Evolutionary conservation across 1,140 invertebrate species (phyloP).

Genomic region (Harpegnathos saltator): DNA sequence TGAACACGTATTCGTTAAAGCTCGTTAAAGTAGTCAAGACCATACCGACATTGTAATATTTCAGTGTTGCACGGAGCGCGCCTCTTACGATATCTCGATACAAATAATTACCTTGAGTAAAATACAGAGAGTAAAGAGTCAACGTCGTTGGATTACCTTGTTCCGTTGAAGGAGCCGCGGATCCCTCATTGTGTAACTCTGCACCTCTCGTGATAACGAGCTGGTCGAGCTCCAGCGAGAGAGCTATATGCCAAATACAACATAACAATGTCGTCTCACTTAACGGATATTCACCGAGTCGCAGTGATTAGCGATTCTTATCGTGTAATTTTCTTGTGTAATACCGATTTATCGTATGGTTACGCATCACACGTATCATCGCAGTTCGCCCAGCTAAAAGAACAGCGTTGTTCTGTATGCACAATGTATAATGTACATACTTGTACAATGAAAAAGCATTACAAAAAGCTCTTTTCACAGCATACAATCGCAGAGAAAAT

Average conservation of each 20-base stretch:
- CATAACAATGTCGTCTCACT: slow-evolving; percentile 84
- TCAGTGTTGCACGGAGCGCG: background rate
- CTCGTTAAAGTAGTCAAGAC: background rate
- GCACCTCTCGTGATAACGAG: slow-evolving; percentile 88
- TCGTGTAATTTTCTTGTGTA: slow-evolving; percentile 56
- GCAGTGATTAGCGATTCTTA: slow-evolving; percentile 62
- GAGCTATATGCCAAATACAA: slow-evolving; percentile 87
- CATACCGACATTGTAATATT: slow-evolving; percentile 4
- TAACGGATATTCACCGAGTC: slow-evolving; percentile 74
- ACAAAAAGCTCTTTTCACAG: background rate
- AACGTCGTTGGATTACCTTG: slow-evolving; percentile 81
- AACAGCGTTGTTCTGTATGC: background rate
- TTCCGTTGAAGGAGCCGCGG: slow-evolving; percentile 82
- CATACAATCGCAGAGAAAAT: slow-evolving; percentile 28
- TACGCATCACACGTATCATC: slow-evolving; percentile 9
- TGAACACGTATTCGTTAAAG: slow-evolving; percentile 27
- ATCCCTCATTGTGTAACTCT: slow-evolving; percentile 87
- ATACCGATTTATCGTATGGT: slow-evolving; percentile 42
- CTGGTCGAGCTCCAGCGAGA: slow-evolving; percentile 89
- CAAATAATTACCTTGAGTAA: slow-evolving; percentile 45
- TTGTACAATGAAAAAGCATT: background rate
- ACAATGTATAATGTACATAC: background rate
- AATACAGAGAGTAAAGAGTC: slow-evolving; percentile 32
- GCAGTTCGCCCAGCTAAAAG: background rate
- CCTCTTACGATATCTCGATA: slow-evolving; percentile 27